Base-by-base conservation (phyloP, 2,113 vertebrate species). In the Cyrtonyx montezumae region DNA sequence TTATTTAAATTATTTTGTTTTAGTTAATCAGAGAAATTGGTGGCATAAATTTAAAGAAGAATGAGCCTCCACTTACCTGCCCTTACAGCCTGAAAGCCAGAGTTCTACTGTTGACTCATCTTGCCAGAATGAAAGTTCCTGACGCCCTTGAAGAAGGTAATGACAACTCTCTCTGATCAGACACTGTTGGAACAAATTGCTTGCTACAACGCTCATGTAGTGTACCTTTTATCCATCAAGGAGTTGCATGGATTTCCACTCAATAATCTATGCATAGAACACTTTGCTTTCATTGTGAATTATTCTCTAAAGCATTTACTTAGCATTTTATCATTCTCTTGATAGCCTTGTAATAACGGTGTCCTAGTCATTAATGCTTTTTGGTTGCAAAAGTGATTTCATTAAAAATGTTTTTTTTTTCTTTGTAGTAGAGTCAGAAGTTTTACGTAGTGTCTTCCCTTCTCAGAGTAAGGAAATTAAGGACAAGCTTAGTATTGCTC, bases 21-120 rank as follows among this genome's bases (percentile, higher is more conserved):
- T 96, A 99, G 99, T 96, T 99, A 84, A 99, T 99, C 92, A 98
- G 99, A 91, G 99, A 99, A 97, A 98, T 99, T 94, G 99, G 99
- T 74, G 98, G 99, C 96, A 99, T 99, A 97, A 99, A 99, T 56
- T 97, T 99, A 89, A 99, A 99, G 98, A 99, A 99, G 98, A 99
- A 99, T 90, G 99, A 99, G 90, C 98, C 99, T 97, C 99, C 99
- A 0, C 99, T 99, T 95, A 99, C 99, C 93, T 99, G 99, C 90
- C 99, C 99, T 2, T 99, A 99, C 96, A 99, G 99, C 90, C 94
- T 99, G 92, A 99, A 99, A 97, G 98, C 99, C 87, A 98, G 99
- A 89, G 99, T 99, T 69, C 98, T 99, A 49, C 96, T 99, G 81
- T 96, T 99, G 7, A 97, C 98, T 84, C 99, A 99, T 89, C 98